phyloP scores from a whole-genome alignment of 2,113 vertebrate genomes.

The Lucifuga dentata region DNA sequence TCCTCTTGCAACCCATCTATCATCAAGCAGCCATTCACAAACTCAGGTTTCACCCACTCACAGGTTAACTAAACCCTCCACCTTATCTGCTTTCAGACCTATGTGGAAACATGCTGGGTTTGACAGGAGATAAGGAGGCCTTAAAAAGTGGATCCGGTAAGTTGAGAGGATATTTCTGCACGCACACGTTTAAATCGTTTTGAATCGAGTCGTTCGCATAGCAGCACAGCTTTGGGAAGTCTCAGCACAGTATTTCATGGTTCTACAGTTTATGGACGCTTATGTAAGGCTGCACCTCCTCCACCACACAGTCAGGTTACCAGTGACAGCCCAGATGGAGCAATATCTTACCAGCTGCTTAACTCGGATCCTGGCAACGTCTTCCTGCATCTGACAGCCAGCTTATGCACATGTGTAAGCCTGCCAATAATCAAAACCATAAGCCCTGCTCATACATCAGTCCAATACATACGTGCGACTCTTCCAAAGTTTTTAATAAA shows the following conservation, averaged over 20 bases:
- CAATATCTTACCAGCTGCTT: conserved; percentile 1
- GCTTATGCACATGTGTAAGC: neutral
- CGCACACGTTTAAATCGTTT: neutral
- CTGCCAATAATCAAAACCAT: conserved; percentile 9
- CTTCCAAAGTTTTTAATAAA: conserved; percentile 13
- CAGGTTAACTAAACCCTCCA: conserved; percentile 38
- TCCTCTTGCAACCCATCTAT: conserved; percentile 31
- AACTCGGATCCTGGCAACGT: conserved; percentile 9
- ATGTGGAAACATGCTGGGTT: conserved; percentile 30
- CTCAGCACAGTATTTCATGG: conserved; percentile 6
- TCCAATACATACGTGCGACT: conserved; percentile 1
- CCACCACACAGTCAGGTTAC: no score
- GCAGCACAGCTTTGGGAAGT: conserved; percentile 5
- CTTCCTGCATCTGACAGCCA: conserved; percentile 3
- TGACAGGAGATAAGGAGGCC: conserved; percentile 43
- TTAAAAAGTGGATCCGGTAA: conserved; percentile 11
- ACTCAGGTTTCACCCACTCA: conserved; percentile 44
- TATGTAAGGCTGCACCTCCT: no score
- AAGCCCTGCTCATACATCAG: conserved; percentile 12
- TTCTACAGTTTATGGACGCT: conserved; percentile 6
- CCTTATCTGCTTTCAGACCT: conserved; percentile 42
- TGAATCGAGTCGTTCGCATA: conserved; percentile 9
- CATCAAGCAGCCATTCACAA: conserved; percentile 34
- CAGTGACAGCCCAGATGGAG: conserved; percentile 7
- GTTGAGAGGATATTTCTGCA: conserved; percentile 2